A percentile compares a stretch with the other conserved stretches of the same genome.
These are phyloP conservation scores for Salarias fasciatus DNA, from an alignment of 2,797 vertebrate genomes.

Conservation along the genomic window DNA sequence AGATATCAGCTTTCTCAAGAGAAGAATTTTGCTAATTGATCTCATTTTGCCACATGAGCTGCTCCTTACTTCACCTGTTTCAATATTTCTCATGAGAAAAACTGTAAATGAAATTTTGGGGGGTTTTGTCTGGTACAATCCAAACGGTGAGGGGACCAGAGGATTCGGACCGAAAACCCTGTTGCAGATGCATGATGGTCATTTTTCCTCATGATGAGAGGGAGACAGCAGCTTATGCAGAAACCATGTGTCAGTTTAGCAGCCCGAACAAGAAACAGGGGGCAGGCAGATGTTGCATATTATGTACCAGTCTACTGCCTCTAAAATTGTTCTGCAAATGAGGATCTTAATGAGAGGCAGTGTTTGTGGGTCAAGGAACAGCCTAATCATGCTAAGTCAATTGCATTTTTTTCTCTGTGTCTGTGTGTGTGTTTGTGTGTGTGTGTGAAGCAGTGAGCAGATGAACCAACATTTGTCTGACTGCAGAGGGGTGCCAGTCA, in stretches of 20 bases:
- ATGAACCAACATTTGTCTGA: slow-evolving; percentile 77
- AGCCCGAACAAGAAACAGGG: slow-evolving; percentile 69
- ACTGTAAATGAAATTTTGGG: background rate
- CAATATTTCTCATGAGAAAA: slow-evolving; percentile 2
- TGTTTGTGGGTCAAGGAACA: slow-evolving; percentile 81
- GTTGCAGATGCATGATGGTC: slow-evolving; percentile 55
- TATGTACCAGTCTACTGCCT: slow-evolving; percentile 80
- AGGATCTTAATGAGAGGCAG: slow-evolving; percentile 81
- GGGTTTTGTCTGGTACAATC: slow-evolving; percentile 13
- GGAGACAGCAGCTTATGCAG: slow-evolving; percentile 57
- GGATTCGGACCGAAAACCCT: slow-evolving; percentile 46
- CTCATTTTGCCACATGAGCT: slow-evolving; percentile 8
- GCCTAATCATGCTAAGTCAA: slow-evolving; percentile 81
- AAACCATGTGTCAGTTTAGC: slow-evolving; percentile 70
- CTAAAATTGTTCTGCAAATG: slow-evolving; percentile 81
- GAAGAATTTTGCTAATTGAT: slow-evolving; percentile 11
- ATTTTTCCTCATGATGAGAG: slow-evolving; percentile 45
- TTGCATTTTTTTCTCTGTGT: slow-evolving; percentile 62
- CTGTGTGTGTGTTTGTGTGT: slow-evolving; percentile 19
- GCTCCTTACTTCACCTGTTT: slow-evolving; percentile 10
- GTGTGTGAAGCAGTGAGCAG: slow-evolving; percentile 56
- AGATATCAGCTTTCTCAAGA: slow-evolving; percentile 22
- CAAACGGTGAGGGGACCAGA: slow-evolving; percentile 22
- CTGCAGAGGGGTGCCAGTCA: slow-evolving; percentile 64
- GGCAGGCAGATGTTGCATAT: slow-evolving; percentile 81